Evolutionary conservation across 2,888 invertebrate genomes (phyloP), one percentile per base, ranked within the genome.

Genomic region (Chrysodeixis includens): DNA sequence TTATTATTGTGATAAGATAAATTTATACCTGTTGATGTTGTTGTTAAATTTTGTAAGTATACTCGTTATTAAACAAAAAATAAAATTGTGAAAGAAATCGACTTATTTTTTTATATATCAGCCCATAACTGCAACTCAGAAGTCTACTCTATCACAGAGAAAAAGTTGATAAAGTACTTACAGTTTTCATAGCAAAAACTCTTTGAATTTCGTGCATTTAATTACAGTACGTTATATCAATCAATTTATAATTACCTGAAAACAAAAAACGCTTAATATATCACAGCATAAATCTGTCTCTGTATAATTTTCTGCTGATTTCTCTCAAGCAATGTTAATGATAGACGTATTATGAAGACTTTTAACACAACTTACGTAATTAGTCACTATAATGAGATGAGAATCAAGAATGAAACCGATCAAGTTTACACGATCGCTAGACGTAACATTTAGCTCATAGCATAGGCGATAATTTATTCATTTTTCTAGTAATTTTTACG

Each of bases 311-410:
- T 83, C 81, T 69, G 78, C 62, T 81, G 85, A 85, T 90, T 88
- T 90, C 89, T 82, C 88, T 84, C 59, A 56, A 87, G 76, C 81
- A 82, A 88, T 86, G 81, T 79, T 85, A 83, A 87, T 82, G 76
- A 82, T 78, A 79, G 76, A 82, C 78, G 78, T 72, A 73, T 78
- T 78, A 75, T 77, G 76, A 56, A 80, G 80, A 81, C 77, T 71
- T 79, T 78, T 78, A 79, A 77, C 76, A 74, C 59, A 71, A 76
- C 77, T 82, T 82, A 80, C 49, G 62, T 62, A 74, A 83, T 81
- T 74, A 68, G 69, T 60, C 51, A 66, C 61, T 62, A 66, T 58
- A 63, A 12, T 52, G 16, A 69, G 56, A 63, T 61, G 30, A 56
- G n/a, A 69, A 65, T 53, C 35, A 57, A 57, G 60, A 76, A 66